Evolutionary conservation across 2,888 invertebrate genomes (phyloP).

Genomic region (Dusona sp.): DNA sequence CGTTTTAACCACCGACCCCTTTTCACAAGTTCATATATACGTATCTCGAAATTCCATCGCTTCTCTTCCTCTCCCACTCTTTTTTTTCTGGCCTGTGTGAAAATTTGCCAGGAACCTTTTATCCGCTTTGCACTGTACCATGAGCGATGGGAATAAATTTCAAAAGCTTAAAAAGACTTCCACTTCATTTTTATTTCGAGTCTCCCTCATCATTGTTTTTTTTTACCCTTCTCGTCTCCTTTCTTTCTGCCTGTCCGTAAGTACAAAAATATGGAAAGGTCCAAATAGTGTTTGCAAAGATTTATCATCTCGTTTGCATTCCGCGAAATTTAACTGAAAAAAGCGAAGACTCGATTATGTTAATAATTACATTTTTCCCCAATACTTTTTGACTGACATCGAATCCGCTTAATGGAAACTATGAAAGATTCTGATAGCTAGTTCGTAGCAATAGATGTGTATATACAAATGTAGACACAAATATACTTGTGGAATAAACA

Average conservation of each 20-base stretch:
- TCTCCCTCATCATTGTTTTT: constrained; percentile 19
- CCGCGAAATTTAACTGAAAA: neutral
- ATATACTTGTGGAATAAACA: neutral
- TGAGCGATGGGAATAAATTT: constrained; percentile 53
- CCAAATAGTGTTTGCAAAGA: neutral
- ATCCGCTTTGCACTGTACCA: constrained; percentile 35
- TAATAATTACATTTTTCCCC: neutral
- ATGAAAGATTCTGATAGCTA: neutral
- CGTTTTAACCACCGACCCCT: neutral
- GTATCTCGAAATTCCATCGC: constrained; percentile 53
- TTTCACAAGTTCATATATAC: constrained; percentile 19
- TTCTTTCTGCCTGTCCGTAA: constrained; percentile 23
- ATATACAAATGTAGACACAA: neutral
- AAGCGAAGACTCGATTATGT: neutral
- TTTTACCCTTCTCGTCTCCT: constrained; percentile 16
- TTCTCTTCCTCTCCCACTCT: constrained; percentile 3
- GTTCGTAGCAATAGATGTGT: neutral
- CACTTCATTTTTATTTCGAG: constrained; percentile 9
- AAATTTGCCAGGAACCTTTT: constrained; percentile 56
- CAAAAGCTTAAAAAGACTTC: constrained; percentile 22
- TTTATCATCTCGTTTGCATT: neutral
- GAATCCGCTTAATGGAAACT: neutral
- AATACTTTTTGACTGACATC: too few species aligned
- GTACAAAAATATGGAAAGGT: neutral
- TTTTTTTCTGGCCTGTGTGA: neutral